A percentile compares a stretch with the other conserved stretches of the same genome.
These are phyloP conservation scores for Suillia variegata DNA, from an alignment of 2,888 invertebrate genomes.

Conservation along the genomic window DNA sequence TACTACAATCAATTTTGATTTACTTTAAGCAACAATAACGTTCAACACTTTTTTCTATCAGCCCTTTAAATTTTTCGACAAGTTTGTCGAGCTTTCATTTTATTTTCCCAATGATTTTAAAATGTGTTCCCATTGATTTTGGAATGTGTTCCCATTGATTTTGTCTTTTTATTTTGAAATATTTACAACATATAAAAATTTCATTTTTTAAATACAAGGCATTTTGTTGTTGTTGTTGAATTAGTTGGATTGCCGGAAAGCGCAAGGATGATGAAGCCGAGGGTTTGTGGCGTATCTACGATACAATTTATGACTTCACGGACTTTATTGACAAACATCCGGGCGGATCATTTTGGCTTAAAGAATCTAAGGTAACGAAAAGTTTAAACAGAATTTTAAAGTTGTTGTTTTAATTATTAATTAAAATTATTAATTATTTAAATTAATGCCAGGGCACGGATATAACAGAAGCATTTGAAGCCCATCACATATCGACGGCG, in stretches of 20 bases:
- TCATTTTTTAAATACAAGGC: too few relatives aligned
- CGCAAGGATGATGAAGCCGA: conserved; percentile 74
- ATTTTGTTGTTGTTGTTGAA: too few relatives aligned
- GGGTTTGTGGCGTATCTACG: conserved; percentile 77
- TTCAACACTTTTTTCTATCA: background rate
- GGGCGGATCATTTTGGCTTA: conserved; percentile 80
- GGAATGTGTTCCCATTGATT: too few relatives aligned
- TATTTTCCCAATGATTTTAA: too few relatives aligned
- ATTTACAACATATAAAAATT: too few relatives aligned
- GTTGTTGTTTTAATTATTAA: background rate
- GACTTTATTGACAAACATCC: conserved; percentile 82
- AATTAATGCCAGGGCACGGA: conserved; percentile 80
- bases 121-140: too few relatives aligned
- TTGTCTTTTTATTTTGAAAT: too few relatives aligned
- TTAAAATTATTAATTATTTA: background rate
- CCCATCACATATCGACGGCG: conserved; percentile 69
- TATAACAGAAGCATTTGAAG: conserved; percentile 80
- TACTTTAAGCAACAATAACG: background rate
- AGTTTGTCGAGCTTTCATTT: too few relatives aligned
- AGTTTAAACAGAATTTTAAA: too few relatives aligned
- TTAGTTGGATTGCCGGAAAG: conserved; percentile 71
- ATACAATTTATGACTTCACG: conserved; percentile 82
- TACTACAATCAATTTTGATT: too few relatives aligned
- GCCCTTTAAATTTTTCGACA: too few relatives aligned
- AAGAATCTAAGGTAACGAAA: conserved; percentile 69